A percentile compares a stretch with the other conserved stretches of the same genome.
These are phyloP conservation scores for Germaria angustata DNA, from an alignment of 2,888 invertebrate species.

Conservation along the genomic window DNA sequence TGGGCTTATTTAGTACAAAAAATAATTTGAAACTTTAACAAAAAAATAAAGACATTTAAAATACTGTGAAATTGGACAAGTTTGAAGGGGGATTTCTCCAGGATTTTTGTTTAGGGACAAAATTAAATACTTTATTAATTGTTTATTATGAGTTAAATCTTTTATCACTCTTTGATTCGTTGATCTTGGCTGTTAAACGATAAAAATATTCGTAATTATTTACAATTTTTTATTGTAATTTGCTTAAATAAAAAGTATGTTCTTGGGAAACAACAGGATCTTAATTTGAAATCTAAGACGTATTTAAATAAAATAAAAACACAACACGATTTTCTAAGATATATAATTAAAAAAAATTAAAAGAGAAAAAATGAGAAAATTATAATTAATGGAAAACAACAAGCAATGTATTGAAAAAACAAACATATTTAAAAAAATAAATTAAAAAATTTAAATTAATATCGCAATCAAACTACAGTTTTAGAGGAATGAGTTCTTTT, in stretches of 20 bases:
- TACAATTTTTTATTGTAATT: constrained; percentile 37
- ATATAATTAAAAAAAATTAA: no score
- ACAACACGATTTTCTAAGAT: no score
- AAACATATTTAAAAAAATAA: no score
- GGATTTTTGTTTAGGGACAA: not conserved
- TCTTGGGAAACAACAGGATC: constrained; percentile 10
- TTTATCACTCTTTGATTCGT: constrained; percentile 79
- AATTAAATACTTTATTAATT: not conserved
- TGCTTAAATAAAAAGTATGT: not conserved
- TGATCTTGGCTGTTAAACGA: constrained; percentile 77
- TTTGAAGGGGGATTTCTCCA: not conserved
- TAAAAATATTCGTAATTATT: constrained; percentile 62
- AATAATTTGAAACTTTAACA: not conserved
- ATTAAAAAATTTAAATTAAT: no score
- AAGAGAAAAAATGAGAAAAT: no score
- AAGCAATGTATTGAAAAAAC: no score
- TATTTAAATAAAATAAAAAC: no score
- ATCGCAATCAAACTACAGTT: no score
- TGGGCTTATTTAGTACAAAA: not conserved
- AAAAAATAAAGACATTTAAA: not conserved
- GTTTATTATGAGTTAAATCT: constrained; percentile 18
- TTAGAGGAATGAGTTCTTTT: no score
- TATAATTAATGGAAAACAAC: no score
- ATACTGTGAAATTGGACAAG: constrained; percentile 45
- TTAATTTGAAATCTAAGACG: not conserved